phyloP scores from a whole-genome alignment of 2,888 invertebrate species.

The Falcaria lacertinaria region DNA sequence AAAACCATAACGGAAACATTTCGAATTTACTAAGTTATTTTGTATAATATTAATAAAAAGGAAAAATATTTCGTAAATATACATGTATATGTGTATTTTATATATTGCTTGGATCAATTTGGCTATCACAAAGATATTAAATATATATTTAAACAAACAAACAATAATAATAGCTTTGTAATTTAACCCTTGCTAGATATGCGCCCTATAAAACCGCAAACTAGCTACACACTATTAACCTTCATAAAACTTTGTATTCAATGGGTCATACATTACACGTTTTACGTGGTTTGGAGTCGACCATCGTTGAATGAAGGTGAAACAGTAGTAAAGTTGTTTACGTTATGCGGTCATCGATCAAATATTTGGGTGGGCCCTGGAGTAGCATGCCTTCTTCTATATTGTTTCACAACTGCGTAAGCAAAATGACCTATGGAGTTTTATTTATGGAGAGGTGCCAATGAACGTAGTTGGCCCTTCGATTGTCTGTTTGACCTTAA shows the following conservation, averaged over 20 bases:
- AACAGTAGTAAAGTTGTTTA: constrained; percentile 34
- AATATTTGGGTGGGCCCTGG: constrained; percentile 45
- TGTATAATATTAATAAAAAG: too few relatives aligned
- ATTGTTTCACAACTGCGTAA: constrained; percentile 42
- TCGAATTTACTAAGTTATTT: too few relatives aligned
- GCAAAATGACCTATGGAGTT: constrained; percentile 13
- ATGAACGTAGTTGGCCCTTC: neutral
- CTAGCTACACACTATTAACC: too few relatives aligned
- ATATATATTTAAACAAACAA: too few relatives aligned
- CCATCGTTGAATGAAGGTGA: constrained; percentile 48
- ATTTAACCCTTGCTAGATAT: too few relatives aligned
- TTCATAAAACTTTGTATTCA: constrained; percentile 25
- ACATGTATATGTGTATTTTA: too few relatives aligned
- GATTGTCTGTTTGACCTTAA: constrained; percentile 9
- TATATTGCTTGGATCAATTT: too few relatives aligned
- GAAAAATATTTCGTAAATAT: too few relatives aligned
- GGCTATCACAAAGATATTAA: too few relatives aligned
- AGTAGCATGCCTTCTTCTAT: constrained; percentile 24
- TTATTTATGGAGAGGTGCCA: constrained; percentile 11
- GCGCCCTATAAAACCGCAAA: too few relatives aligned
- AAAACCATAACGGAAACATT: too few relatives aligned
- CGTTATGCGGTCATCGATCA: constrained; percentile 68
- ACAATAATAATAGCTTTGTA: too few relatives aligned
- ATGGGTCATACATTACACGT: constrained; percentile 27
- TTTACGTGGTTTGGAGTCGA: constrained; percentile 28